These are phyloP conservation scores for Ditula angustiorana DNA, from an alignment of 2,888 invertebrate species.

Conservation along the genomic window DNA sequence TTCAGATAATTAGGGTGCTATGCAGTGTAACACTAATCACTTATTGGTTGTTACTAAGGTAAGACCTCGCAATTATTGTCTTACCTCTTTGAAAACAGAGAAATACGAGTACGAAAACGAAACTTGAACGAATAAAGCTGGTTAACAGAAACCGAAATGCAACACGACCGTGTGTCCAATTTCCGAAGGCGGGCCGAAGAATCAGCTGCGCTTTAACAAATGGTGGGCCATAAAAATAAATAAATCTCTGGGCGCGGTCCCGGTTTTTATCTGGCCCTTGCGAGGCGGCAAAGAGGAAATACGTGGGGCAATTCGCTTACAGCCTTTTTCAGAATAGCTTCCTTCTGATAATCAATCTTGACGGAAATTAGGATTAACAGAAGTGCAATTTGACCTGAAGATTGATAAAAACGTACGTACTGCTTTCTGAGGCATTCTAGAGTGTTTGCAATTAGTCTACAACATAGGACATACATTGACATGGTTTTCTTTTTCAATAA, in stretches of 20 bases:
- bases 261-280: constrained; percentile 61
- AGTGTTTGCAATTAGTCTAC: too few relatives aligned
- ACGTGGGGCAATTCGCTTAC: constrained; percentile 59
- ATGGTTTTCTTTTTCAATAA: too few relatives aligned
- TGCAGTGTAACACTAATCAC: too few relatives aligned
- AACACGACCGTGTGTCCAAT: constrained; percentile 36
- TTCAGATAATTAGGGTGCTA: too few relatives aligned
- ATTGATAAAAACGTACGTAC: neutral
- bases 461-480: too few relatives aligned
- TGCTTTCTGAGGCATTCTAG: too few relatives aligned
- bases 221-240: constrained; percentile 70
- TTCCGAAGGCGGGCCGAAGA: constrained; percentile 50
- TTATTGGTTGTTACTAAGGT: too few relatives aligned
- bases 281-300: constrained; percentile 58
- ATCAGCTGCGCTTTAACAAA: constrained; percentile 67
- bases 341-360: constrained; percentile 61
- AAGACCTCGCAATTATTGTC: too few relatives aligned
- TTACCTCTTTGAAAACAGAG: neutral
- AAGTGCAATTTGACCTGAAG: constrained; percentile 28
- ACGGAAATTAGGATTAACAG: constrained; percentile 55
- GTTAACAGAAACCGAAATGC: neutral
- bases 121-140: neutral
- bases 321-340: constrained; percentile 58
- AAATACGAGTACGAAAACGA: constrained; percentile 3
- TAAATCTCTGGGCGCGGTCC: constrained; percentile 63